A percentile compares a stretch with the other conserved stretches of the same genome.
Evolutionary conservation across 2,888 invertebrate species (phyloP).

Genomic region (Pemphredon lugubris): DNA sequence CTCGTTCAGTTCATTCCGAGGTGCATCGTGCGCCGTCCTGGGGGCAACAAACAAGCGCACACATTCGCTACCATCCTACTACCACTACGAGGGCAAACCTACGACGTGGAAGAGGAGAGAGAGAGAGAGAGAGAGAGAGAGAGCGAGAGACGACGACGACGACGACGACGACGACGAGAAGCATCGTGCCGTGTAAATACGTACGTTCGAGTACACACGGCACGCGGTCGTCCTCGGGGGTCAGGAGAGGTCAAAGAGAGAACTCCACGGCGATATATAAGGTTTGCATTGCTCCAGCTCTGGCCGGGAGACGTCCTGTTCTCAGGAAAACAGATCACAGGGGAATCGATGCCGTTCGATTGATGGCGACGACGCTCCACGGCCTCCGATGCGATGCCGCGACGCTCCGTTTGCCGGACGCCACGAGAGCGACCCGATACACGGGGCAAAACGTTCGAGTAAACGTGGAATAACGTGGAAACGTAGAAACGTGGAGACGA

Average conservation of each 20-base stretch:
- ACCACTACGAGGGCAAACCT: slow-evolving; percentile 20
- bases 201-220: slow-evolving; percentile 50
- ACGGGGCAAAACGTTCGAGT: slow-evolving; percentile 14
- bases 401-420: too few species aligned
- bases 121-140: slow-evolving; percentile 13
- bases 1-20: slow-evolving; percentile 54
- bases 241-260: slow-evolving; percentile 72
- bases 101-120: slow-evolving; percentile 7
- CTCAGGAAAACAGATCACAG: slow-evolving; percentile 67
- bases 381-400: too few species aligned
- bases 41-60: slow-evolving; percentile 45
- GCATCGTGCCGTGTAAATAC: slow-evolving; percentile 60
- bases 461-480: slow-evolving; percentile 6
- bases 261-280: slow-evolving; percentile 63
- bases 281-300: slow-evolving; percentile 57
- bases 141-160: slow-evolving; percentile 23
- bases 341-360: slow-evolving; percentile 58
- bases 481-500: too few species aligned
- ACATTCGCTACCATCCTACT: slow-evolving; percentile 22
- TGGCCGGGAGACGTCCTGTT: slow-evolving; percentile 55
- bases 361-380: slow-evolving; percentile 48
- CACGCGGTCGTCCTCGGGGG: slow-evolving; percentile 62
- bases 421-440: slow-evolving; percentile 21
- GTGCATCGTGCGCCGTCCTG: slow-evolving; percentile 36
- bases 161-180: slow-evolving; percentile 22